phyloP scores from a whole-genome alignment of 2,113 vertebrate genomes.

The Microcebus tavaratra region DNA sequence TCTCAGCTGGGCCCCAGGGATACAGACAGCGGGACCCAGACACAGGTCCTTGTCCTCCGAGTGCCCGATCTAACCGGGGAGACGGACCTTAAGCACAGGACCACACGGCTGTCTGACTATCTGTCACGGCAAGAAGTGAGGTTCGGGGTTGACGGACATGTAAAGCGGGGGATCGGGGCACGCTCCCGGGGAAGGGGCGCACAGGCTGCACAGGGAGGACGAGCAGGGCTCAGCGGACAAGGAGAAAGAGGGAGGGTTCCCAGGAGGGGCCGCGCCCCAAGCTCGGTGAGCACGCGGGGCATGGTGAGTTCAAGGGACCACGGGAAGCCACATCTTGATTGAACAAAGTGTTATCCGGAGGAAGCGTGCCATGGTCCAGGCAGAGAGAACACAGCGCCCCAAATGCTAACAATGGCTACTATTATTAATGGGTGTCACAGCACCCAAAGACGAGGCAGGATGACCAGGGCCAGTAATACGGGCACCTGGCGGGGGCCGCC shows the following conservation, averaged over 20 bases:
- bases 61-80: background rate
- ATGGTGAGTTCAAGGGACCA: background rate
- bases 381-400: background rate
- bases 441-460: background rate
- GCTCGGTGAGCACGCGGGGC: background rate
- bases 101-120: background rate
- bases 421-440: background rate
- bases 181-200: background rate
- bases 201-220: fast-evolving
- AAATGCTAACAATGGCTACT: background rate
- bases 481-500: background rate
- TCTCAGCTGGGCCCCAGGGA: background rate
- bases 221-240: background rate
- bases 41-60: background rate
- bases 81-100: fast-evolving
- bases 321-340: background rate
- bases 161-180: background rate
- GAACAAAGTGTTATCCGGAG: background rate
- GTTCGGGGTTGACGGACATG: background rate
- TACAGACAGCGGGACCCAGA: background rate
- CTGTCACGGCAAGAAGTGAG: background rate
- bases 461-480: background rate
- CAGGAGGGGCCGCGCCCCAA: background rate
- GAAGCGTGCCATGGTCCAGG: background rate
- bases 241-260: background rate